phyloP scores from a whole-genome alignment of 1,140 invertebrate species.

The Hormaphis cornu region DNA sequence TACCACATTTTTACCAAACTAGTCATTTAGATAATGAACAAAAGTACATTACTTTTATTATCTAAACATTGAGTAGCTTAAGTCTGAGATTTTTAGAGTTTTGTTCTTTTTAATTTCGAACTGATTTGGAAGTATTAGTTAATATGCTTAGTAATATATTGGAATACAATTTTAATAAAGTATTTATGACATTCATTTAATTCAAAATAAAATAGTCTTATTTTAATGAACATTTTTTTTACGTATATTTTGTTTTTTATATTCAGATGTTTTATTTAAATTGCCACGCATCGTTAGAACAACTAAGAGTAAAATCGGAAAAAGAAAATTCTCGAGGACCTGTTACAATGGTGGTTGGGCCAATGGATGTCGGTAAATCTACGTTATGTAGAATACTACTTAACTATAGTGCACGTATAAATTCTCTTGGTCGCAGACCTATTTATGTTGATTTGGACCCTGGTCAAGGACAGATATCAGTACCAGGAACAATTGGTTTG shows the following conservation, averaged over 20 bases:
- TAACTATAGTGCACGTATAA: slow-evolving; percentile 88
- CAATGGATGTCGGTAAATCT: slow-evolving; percentile 92
- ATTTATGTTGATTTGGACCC: slow-evolving; percentile 95
- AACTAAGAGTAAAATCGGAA: slow-evolving; percentile 65
- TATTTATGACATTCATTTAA: no score
- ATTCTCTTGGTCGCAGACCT: slow-evolving; percentile 51
- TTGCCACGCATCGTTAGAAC: slow-evolving; percentile 86
- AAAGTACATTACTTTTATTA: no score
- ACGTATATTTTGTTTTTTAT: neutral
- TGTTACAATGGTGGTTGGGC: slow-evolving; percentile 85
- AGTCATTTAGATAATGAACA: no score
- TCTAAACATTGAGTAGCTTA: no score
- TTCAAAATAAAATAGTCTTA: neutral
- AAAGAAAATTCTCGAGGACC: slow-evolving; percentile 64
- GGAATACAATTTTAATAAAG: no score
- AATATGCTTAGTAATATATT: no score
- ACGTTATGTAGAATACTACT: slow-evolving; percentile 80
- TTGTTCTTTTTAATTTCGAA: no score
- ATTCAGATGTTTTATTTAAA: slow-evolving; percentile 68
- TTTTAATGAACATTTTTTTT: neutral
- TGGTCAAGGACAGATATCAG: slow-evolving; percentile 84
- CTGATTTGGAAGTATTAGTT: no score
- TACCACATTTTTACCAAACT: no score
- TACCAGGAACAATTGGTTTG: slow-evolving; percentile 80
- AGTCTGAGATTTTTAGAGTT: no score